A percentile compares a stretch with the other conserved stretches of the same genome.
Evolutionary conservation across 2,113 vertebrate genomes (phyloP).

Genomic region (rabbit (Oryctolagus cuniculus)): mOryCun1.1 NC_091445.1:63757501-63758000

Average conservation of each 20-base stretch:
- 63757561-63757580: not conserved
- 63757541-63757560: not conserved
- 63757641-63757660: not conserved
- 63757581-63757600: not conserved
- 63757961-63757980: not conserved
- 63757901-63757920: not conserved
- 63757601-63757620: not conserved
- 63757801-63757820: not conserved
- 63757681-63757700: not conserved
- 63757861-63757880: not conserved
- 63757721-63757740: not conserved
- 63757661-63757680: not conserved
- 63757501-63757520: not conserved
- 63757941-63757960: not conserved
- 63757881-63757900: not conserved
- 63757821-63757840: not conserved
- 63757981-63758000: slow-evolving; percentile 24
- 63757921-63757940: not conserved
- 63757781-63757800: not conserved
- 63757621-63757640: not conserved
- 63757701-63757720: not conserved
- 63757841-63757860: not conserved
- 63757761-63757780: not conserved
- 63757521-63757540: not conserved
- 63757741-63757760: not conserved